Percentiles rank a stretch among this genome's conserved stretches.
Evolutionary conservation across 2,113 vertebrate genomes (phyloP).

Genomic region (Aphyosemion australe): DNA sequence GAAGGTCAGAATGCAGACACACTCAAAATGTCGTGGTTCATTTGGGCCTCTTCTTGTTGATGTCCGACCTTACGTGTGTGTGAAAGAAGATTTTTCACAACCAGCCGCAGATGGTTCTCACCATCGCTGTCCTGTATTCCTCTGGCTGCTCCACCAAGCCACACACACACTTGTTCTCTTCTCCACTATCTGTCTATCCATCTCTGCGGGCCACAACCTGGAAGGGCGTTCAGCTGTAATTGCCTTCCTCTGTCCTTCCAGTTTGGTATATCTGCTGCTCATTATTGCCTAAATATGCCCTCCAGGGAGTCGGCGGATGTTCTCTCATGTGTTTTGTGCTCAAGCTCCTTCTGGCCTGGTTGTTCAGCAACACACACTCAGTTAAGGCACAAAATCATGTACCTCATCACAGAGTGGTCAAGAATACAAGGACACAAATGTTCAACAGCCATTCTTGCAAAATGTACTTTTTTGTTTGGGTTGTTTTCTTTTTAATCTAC

Average conservation of each 20-base stretch:
- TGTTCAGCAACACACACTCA: neutral
- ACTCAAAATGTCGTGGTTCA: slow-evolving; percentile 19
- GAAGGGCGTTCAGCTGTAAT: slow-evolving; percentile 66
- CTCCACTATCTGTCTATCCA: neutral
- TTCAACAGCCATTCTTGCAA: slow-evolving; percentile 3
- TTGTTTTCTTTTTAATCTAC: slow-evolving; percentile 2
- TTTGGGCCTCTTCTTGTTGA: slow-evolving; percentile 34
- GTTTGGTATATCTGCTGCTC: slow-evolving; percentile 66
- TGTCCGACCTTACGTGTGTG: slow-evolving; percentile 28
- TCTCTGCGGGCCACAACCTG: slow-evolving; percentile 51
- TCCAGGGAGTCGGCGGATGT: slow-evolving; percentile 43
- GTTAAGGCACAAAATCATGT: neutral
- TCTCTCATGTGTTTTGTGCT: slow-evolving; percentile 15
- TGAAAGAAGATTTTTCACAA: slow-evolving; percentile 64
- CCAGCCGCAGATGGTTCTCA: slow-evolving; percentile 73
- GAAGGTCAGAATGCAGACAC: slow-evolving; percentile 85
- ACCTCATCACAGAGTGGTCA: neutral
- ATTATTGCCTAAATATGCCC: slow-evolving; percentile 60
- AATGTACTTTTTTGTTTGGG: slow-evolving; percentile 2
- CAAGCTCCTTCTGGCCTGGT: neutral
- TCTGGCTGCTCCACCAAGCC: slow-evolving; percentile 47
- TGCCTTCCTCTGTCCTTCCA: slow-evolving; percentile 69
- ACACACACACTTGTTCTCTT: slow-evolving; percentile 24
- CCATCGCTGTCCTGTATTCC: slow-evolving; percentile 61
- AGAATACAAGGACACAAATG: slow-evolving; percentile 3